A percentile compares a stretch with the other conserved stretches of the same genome.
These are phyloP conservation scores for Jordanella pulchra DNA, from an alignment of 2,797 vertebrate species.

Conservation along the genomic window DNA sequence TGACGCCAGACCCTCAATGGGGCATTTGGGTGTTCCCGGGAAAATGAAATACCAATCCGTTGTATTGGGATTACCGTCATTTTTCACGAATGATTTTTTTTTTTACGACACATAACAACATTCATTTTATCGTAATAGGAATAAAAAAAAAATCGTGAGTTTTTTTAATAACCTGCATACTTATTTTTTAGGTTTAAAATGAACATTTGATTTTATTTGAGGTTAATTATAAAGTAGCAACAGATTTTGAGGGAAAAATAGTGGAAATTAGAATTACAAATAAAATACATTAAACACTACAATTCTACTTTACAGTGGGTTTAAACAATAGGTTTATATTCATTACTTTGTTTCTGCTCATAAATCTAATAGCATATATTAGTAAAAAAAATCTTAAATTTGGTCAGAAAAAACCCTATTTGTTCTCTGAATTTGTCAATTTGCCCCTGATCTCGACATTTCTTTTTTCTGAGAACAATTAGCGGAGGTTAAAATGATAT, in stretches of 20 bases:
- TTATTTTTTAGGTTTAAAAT: neutral
- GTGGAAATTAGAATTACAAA: neutral
- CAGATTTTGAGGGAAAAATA: neutral
- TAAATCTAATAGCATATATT: neutral
- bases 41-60: constrained; percentile 6
- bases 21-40: constrained; percentile 23
- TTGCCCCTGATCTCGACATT: too few relatives aligned
- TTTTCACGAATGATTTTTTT: neutral
- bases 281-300: too few relatives aligned
- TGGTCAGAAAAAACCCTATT: too few relatives aligned
- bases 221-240: neutral
- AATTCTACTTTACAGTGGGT: neutral
- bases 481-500: neutral
- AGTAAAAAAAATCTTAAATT: too few relatives aligned
- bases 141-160: too few relatives aligned
- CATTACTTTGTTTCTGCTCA: neutral
- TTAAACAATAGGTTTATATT: neutral
- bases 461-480: too few relatives aligned
- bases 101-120: neutral
- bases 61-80: neutral
- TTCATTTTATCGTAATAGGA: too few relatives aligned
- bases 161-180: neutral
- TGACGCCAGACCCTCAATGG: constrained; percentile 69
- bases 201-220: neutral
- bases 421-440: too few relatives aligned